Percentiles rank a stretch among this genome's conserved stretches.
Conservation (phyloP, 2,888 invertebrate genomes). For the Polyommatus iphigenia region DNA sequence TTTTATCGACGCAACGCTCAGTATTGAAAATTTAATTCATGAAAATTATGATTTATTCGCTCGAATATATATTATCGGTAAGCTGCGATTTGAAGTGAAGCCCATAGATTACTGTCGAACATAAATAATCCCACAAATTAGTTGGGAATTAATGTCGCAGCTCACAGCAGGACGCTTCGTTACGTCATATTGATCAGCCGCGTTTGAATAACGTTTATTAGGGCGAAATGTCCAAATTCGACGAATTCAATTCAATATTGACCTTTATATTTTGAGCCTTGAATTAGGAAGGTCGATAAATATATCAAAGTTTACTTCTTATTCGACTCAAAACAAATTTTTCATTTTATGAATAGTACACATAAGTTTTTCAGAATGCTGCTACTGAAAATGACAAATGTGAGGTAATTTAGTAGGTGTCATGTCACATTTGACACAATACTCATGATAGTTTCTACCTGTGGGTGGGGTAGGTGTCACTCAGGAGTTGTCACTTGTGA, state of each 20-base stretch:
- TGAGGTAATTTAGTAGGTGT: background rate
- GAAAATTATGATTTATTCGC: background rate
- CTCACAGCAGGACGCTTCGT: conserved; percentile 18
- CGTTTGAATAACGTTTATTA: background rate
- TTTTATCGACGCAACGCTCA: background rate
- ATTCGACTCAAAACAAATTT: too few species aligned
- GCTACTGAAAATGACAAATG: background rate
- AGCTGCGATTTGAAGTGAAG: conserved; percentile 26
- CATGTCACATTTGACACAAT: background rate
- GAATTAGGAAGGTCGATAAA: background rate
- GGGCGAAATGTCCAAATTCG: background rate
- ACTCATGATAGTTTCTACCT: background rate
- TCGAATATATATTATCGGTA: background rate
- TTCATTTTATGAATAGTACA: background rate
- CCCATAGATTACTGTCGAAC: conserved; percentile 27
- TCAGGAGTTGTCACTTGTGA: conserved; percentile 25
- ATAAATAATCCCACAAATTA: conserved; percentile 31
- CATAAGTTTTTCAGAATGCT: background rate
- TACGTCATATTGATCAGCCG: conserved; percentile 22
- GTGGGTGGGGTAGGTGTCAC: conserved; percentile 1
- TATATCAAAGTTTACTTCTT: too few species aligned
- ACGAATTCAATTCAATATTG: background rate
- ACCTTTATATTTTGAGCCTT: background rate
- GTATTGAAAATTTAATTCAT: background rate
- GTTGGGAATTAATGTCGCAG: conserved; percentile 24